Conservation (phyloP, 2,797 vertebrate species). For the Dermochelys coriacea region DNA sequence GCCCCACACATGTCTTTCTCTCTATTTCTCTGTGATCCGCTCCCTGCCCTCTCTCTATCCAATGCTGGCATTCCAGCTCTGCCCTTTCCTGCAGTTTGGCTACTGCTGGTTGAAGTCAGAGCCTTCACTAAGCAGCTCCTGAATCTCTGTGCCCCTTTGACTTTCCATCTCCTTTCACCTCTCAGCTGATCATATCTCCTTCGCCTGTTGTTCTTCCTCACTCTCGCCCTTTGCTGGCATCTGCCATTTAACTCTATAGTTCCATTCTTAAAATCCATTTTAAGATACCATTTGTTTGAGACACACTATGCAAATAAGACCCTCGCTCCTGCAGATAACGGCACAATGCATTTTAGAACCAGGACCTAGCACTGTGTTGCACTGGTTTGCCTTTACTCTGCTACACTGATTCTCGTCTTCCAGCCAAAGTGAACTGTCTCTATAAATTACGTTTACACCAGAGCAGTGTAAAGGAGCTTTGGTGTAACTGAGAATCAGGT, state of each 20-base stretch:
- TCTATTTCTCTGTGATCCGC: neutral
- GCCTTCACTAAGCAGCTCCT: neutral
- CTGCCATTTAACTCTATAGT: neutral
- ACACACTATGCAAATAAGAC: neutral
- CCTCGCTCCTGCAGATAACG: neutral
- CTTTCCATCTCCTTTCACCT: neutral
- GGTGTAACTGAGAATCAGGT: neutral
- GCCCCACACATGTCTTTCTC: neutral
- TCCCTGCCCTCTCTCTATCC: neutral
- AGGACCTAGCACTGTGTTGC: neutral
- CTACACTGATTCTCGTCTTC: too few species aligned
- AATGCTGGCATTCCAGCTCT: neutral
- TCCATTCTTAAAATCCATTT: neutral
- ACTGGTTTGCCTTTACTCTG: neutral
- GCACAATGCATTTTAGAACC: neutral
- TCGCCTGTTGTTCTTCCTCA: neutral
- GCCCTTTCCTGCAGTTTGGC: neutral
- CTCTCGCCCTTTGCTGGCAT: neutral
- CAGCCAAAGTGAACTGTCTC: too few species aligned
- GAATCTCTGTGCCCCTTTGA: neutral
- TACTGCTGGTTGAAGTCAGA: neutral
- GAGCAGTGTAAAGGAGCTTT: neutral
- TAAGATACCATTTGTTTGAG: neutral
- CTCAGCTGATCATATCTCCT: neutral
- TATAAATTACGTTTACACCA: neutral